These are phyloP conservation scores for Chaetura pelagica DNA, from an alignment of 2,113 vertebrate species.

Conservation along the genomic window DNA sequence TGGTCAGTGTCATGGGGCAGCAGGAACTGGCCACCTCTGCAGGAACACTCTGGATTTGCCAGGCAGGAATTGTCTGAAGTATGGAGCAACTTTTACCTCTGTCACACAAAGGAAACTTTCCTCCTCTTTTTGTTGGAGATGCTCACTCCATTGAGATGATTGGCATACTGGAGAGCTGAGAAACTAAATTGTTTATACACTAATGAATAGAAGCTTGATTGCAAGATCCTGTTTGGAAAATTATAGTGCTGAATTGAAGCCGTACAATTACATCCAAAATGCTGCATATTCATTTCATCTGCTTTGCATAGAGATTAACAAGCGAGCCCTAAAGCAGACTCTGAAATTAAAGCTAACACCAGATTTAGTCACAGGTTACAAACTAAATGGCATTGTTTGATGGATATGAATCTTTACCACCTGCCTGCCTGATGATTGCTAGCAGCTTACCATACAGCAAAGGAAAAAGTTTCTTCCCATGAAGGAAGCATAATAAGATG, in stretches of 20 bases:
- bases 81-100: slow-evolving; percentile 72
- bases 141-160: slow-evolving; percentile 89
- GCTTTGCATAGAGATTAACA: slow-evolving; percentile 97
- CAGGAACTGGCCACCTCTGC: fast-evolving
- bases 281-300: slow-evolving; percentile 99
- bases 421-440: slow-evolving; percentile 84
- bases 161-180: slow-evolving; percentile 97
- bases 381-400: slow-evolving; percentile 84
- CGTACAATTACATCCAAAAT: slow-evolving; percentile 98
- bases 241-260: slow-evolving; percentile 97
- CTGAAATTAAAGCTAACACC: slow-evolving; percentile 89
- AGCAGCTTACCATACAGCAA: slow-evolving; percentile 68
- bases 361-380: slow-evolving; percentile 89
- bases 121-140: slow-evolving; percentile 85
- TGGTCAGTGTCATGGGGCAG: background rate
- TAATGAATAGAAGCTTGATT: slow-evolving; percentile 99
- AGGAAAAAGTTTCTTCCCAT: slow-evolving; percentile 66
- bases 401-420: slow-evolving; percentile 80
- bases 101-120: slow-evolving; percentile 89
- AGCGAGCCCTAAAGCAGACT: slow-evolving; percentile 86
- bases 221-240: slow-evolving; percentile 99
- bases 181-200: slow-evolving; percentile 98
- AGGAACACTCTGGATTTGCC: background rate
- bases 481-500: slow-evolving; percentile 62
- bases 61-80: slow-evolving; percentile 42